Percentiles rank a stretch among this genome's conserved stretches.
Evolutionary conservation across 2,113 vertebrate species (phyloP).

Genomic region (Cryptotis parvus): DNA sequence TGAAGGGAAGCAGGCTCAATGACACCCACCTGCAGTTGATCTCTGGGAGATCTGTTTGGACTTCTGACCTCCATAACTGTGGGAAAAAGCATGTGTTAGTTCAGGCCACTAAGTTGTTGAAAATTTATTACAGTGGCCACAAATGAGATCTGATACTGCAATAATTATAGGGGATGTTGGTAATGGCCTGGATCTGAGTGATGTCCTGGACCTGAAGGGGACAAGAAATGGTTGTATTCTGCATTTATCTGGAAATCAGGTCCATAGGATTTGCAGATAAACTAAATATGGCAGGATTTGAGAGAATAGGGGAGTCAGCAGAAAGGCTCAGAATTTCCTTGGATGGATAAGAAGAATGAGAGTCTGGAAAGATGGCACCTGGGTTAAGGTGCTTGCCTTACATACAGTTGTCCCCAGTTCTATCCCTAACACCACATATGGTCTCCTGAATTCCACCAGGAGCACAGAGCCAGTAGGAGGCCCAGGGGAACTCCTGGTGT

Average conservation of each 20-base stretch:
- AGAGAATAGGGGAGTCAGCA: not conserved
- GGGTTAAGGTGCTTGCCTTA: too few relatives aligned
- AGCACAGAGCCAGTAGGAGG: too few relatives aligned
- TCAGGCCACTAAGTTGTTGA: not conserved
- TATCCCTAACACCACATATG: too few relatives aligned
- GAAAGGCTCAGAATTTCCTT: not conserved
- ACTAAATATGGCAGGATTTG: not conserved
- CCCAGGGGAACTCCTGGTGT: too few relatives aligned
- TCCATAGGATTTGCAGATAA: not conserved
- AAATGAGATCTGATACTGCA: not conserved
- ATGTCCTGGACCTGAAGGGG: too few relatives aligned
- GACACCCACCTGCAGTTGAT: not conserved
- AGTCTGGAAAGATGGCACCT: not conserved
- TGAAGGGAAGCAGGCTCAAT: not conserved
- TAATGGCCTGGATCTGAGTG: not conserved
- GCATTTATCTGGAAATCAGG: not conserved
- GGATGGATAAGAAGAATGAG: not conserved
- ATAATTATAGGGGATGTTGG: too few relatives aligned
- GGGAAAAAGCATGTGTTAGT: not conserved
- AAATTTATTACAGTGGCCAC: not conserved
- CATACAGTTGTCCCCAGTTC: too few relatives aligned
- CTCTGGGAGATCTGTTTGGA: not conserved
- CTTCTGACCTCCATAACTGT: not conserved
- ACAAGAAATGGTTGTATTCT: not conserved
- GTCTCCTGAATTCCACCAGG: too few relatives aligned